Conservation (phyloP, 2,797 vertebrate species). For the Helarctos malayanus region DNA sequence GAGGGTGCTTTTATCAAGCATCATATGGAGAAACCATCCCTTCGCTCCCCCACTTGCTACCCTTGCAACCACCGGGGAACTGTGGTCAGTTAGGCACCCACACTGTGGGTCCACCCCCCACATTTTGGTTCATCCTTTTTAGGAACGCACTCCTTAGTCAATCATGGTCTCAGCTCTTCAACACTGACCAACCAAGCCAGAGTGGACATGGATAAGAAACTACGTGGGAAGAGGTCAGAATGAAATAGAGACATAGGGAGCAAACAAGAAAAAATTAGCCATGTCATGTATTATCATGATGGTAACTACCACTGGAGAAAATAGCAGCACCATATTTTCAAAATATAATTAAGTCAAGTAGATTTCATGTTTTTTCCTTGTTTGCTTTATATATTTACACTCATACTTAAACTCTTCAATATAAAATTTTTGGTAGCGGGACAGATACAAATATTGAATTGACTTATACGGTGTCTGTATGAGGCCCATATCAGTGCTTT, state of each 20-base stretch:
- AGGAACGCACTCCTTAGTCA: neutral
- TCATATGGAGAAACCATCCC: accelerated
- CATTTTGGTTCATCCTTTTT: neutral
- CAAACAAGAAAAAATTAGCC: neutral
- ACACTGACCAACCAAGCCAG: neutral
- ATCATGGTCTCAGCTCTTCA: neutral
- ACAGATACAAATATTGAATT: constrained; percentile 5
- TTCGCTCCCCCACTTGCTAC: neutral
- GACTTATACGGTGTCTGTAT: neutral
- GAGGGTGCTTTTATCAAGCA: neutral
- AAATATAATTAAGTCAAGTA: constrained; percentile 1
- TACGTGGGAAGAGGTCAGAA: neutral
- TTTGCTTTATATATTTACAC: neutral
- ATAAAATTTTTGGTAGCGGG: constrained; percentile 3
- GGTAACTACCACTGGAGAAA: neutral
- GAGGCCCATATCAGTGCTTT: neutral
- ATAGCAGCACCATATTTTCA: neutral
- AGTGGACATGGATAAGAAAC: neutral
- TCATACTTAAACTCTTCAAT: constrained; percentile 13
- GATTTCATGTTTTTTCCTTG: neutral
- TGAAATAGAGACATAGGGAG: neutral
- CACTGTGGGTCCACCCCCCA: neutral
- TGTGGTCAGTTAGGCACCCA: neutral
- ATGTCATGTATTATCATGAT: neutral
- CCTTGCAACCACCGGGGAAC: neutral